Conservation (phyloP, 2,113 vertebrate genomes). For the Falco punctatus region DNA sequence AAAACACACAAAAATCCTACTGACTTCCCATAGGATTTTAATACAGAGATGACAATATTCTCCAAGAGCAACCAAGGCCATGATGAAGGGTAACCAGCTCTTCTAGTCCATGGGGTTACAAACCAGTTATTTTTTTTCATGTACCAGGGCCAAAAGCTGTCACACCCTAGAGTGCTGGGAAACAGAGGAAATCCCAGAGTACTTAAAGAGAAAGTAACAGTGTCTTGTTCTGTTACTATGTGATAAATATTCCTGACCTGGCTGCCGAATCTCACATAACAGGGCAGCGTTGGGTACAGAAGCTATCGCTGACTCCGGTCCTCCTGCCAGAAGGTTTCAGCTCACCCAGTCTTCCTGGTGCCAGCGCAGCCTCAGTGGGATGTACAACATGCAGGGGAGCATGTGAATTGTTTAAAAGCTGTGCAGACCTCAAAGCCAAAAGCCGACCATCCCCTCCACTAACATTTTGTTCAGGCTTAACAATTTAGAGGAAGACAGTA, state of each 20-base stretch:
- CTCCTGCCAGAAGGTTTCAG: background rate
- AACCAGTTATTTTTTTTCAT: background rate
- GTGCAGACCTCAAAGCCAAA: background rate
- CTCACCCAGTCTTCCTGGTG: background rate
- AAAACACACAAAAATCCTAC: background rate
- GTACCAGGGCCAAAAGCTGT: background rate
- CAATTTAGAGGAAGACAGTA: background rate
- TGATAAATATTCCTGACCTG: background rate
- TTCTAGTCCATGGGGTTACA: background rate
- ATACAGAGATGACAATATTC: background rate
- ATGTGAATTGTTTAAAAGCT: background rate
- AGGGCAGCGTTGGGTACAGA: background rate
- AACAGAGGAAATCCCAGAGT: background rate
- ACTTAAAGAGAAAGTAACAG: background rate
- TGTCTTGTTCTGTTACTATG: background rate
- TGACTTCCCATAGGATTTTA: background rate
- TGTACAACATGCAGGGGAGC: background rate
- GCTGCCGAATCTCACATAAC: accelerated
- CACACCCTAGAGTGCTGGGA: background rate
- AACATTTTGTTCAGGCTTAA: background rate
- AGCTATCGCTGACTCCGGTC: background rate
- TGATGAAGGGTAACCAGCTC: background rate
- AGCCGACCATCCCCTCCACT: background rate
- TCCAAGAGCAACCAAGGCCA: background rate
- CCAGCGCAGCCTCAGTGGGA: accelerated